Conservation (phyloP, 92 coral and sea anemone genomes). For the Parazoanthus atlanticus region DNA sequence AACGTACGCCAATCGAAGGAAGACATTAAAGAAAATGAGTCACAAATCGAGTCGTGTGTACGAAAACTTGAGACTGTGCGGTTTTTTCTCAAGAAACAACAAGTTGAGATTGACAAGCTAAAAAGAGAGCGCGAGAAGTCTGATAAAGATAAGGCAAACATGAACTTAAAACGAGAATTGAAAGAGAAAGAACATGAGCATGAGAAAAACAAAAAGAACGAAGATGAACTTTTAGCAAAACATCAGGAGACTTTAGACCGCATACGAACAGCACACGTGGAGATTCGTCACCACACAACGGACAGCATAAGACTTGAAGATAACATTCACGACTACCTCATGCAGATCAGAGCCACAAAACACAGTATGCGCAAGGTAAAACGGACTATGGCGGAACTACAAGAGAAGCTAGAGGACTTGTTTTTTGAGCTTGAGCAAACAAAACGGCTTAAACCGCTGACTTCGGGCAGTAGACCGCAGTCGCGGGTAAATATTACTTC, state of each 20-base stretch:
- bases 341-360: constrained; percentile 73
- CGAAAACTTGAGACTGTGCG: constrained; percentile 82
- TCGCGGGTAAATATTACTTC: background rate
- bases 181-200: constrained; percentile 67
- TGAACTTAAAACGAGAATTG: constrained; percentile 69
- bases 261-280: constrained; percentile 77
- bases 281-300: constrained; percentile 79
- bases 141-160: constrained; percentile 60
- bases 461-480: constrained; percentile 53
- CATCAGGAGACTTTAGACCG: constrained; percentile 71
- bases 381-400: constrained; percentile 64
- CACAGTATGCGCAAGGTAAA: constrained; percentile 68
- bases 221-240: constrained; percentile 73
- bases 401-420: constrained; percentile 73
- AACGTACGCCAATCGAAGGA: constrained; percentile 65
- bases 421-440: constrained; percentile 71
- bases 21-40: constrained; percentile 59
- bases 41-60: constrained; percentile 64
- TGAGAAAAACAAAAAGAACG: constrained; percentile 65
- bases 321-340: constrained; percentile 71
- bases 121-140: constrained; percentile 56
- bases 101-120: constrained; percentile 76
- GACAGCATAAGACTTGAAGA: constrained; percentile 79
- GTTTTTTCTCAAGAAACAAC: constrained; percentile 77
- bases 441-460: constrained; percentile 70